Evolutionary conservation across 2,888 invertebrate genomes (phyloP), one percentile per base, ranked within the genome.

Genomic region (Macrosoma leucophasiata): DNA sequence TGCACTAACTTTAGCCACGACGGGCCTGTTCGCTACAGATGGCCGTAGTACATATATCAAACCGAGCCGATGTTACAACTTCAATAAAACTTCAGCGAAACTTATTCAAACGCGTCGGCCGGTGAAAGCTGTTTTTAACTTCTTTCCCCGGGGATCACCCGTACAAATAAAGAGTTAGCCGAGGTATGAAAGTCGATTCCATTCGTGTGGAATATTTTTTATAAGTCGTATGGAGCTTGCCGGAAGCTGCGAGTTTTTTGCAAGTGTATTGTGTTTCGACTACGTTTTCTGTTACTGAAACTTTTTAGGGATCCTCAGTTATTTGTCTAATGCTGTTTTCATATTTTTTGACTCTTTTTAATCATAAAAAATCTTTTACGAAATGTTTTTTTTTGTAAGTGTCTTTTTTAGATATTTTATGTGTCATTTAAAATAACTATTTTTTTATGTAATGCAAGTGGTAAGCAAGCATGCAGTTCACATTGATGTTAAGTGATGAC

Each of bases 111-210:
- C 62, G 62, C 64, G 62, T 60, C 66, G 60, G 62, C 58, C 62
- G 64, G 60, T 62, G 66, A 66, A 66, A 66, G 64, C 66, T 79
- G 82, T 81, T 81, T 81, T 81, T 81, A 84, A 84, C 78, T 84
- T 82, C 59, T 60, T 50, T 69, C 76, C 50, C 67, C 46, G 58
- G 73, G 74, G 76, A 74, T 69, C 64, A 63, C 58, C 65, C 66
- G 55, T 65, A 68, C 75, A 77, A 78, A 79, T 79, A 78, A 77
- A 78, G 76, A 72, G 75, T 76, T 72, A 68, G 70, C 63, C 48
- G 58, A 59, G 58, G 59, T 65, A 59, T 55, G 56, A 61, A 72
- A 69, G 62, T 62, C 57, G 65, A 66, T 71, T 73, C 61, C 58
- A 62, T 67, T 39, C 33, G 40, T 37, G 39, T 33, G 32, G 33